These are phyloP conservation scores for Zaprionus ornatus DNA, from an alignment of 1,140 invertebrate species.

Conservation along the genomic window DNA sequence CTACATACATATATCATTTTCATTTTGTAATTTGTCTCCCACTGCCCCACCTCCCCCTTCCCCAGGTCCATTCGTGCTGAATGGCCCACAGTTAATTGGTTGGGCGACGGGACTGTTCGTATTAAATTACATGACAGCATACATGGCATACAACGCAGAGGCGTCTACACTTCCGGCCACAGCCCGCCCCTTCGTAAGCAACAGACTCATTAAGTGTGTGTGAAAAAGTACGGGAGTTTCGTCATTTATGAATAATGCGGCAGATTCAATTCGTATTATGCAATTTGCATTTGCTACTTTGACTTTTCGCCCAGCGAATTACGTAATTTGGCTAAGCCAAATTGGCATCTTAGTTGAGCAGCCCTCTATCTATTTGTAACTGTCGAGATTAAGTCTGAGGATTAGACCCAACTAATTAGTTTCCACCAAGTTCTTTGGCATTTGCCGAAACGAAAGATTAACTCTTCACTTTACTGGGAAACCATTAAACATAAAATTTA, in stretches of 20 bases:
- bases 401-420: constrained; percentile 1
- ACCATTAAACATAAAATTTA: neutral
- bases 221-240: constrained; percentile 21
- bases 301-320: constrained; percentile 14
- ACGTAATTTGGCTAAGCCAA: neutral
- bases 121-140: constrained; percentile 80
- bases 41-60: constrained; percentile 4
- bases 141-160: constrained; percentile 35
- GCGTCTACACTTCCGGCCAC: neutral
- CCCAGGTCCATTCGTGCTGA: constrained; percentile 40
- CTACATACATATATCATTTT: constrained; percentile 71
- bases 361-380: neutral
- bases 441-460: neutral
- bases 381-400: neutral
- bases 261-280: constrained; percentile 52
- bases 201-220: constrained; percentile 61
- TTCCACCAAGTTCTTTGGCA: neutral
- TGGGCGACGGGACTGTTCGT: constrained; percentile 48
- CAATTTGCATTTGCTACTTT: constrained; percentile 47
- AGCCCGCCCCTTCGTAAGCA: neutral
- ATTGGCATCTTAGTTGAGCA: neutral
- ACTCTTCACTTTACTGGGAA: neutral
- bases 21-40: constrained; percentile 78
- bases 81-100: constrained; percentile 78
- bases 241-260: constrained; percentile 60